A percentile compares a stretch with the other conserved stretches of the same genome.
These are phyloP conservation scores for Rhagium mordax DNA, from an alignment of 2,888 invertebrate species.

Conservation along the genomic window DNA sequence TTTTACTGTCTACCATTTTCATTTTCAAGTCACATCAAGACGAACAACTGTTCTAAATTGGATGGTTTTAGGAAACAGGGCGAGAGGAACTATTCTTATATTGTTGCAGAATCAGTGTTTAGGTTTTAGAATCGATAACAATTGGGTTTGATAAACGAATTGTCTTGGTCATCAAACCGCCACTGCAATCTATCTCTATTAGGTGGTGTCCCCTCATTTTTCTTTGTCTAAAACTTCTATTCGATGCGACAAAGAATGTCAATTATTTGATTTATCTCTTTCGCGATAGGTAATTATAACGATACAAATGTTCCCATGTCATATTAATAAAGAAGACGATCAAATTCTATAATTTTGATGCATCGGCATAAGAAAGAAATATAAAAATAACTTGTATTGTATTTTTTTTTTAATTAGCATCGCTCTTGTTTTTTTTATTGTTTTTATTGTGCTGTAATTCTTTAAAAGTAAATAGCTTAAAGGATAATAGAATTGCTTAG, in stretches of 20 bases:
- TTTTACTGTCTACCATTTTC: too few relatives aligned
- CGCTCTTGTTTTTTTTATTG: too few relatives aligned
- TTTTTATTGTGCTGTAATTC: too few relatives aligned
- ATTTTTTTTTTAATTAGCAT: too few relatives aligned
- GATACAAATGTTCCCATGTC: neutral
- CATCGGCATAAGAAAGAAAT: too few relatives aligned
- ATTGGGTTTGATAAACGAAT: neutral
- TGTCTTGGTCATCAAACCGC: neutral
- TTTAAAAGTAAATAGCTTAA: too few relatives aligned
- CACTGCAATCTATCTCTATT: constrained; percentile 9
- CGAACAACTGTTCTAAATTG: neutral
- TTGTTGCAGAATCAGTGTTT: neutral
- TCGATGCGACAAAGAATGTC: neutral
- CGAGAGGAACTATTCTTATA: neutral
- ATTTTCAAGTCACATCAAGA: neutral
- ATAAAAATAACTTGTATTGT: too few relatives aligned
- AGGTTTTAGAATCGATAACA: neutral
- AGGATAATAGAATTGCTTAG: too few relatives aligned
- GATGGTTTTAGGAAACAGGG: neutral
- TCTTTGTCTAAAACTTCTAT: neutral
- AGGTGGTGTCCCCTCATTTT: neutral
- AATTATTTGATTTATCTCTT: neutral
- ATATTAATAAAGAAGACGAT: neutral
- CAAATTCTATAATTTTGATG: neutral
- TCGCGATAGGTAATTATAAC: neutral